A percentile compares a stretch with the other conserved stretches of the same genome.
Evolutionary conservation across 2,797 vertebrate species (phyloP).

Genomic region (Epinephelus awoara): DNA sequence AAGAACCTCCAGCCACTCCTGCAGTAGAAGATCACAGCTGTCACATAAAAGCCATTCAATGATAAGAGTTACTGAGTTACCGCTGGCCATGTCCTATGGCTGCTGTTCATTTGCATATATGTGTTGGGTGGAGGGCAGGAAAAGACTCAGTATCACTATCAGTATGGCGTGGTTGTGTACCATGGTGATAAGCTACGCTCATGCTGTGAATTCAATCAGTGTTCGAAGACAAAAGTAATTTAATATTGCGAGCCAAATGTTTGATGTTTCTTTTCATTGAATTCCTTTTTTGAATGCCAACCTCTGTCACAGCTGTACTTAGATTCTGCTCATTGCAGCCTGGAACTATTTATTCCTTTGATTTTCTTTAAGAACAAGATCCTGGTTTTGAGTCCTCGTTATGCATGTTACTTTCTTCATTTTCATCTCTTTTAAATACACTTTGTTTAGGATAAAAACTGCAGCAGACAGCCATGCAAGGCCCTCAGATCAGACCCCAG

Average conservation of each 20-base stretch:
- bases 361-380: neutral
- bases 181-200: neutral
- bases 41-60: conserved; percentile 5
- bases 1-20: conserved; percentile 60
- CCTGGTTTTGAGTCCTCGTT: neutral
- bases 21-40: conserved; percentile 1
- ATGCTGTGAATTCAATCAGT: neutral
- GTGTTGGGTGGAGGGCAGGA: neutral
- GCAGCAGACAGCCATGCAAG: neutral
- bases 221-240: neutral
- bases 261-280: neutral
- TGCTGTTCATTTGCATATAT: neutral
- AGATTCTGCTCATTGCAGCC: neutral
- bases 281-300: neutral
- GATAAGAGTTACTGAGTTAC: neutral
- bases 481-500: neutral
- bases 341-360: neutral
- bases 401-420: neutral
- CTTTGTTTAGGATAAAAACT: neutral
- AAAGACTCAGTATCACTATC: neutral
- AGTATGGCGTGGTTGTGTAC: neutral
- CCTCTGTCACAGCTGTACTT: neutral
- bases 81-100: neutral
- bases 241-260: neutral
- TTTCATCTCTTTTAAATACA: neutral